phyloP scores from a whole-genome alignment of 2,113 vertebrate species.

The Tragelaphus imberbis region DNA sequence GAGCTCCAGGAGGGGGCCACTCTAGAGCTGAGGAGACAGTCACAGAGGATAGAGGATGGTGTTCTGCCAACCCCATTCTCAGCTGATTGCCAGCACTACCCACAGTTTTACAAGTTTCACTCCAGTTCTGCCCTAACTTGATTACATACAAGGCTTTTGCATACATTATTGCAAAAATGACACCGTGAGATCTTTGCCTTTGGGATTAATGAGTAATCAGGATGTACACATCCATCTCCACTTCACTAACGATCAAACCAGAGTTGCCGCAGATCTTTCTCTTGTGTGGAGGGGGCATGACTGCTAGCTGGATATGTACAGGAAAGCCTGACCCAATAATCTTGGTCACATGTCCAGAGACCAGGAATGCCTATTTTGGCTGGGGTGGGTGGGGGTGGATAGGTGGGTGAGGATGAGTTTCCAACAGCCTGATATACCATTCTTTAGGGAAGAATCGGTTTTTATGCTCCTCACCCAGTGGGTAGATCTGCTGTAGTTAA shows the following conservation, averaged over 20 bases:
- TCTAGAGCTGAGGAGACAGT: background rate
- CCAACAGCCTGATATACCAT: background rate
- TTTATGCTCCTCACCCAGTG: background rate
- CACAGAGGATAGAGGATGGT: background rate
- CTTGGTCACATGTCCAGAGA: background rate
- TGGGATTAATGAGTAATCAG: conserved; percentile 51
- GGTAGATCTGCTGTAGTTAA: background rate
- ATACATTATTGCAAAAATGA: conserved; percentile 13
- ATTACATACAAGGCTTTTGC: conserved; percentile 11
- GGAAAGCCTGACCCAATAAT: background rate
- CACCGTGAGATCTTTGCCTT: conserved; percentile 42
- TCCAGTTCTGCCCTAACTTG: conserved; percentile 38
- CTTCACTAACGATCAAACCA: background rate
- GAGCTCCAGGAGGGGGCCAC: background rate
- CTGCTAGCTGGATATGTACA: background rate
- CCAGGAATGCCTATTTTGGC: background rate
- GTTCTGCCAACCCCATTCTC: background rate
- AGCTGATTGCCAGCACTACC: background rate
- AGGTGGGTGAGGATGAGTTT: background rate
- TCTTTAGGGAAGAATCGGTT: background rate
- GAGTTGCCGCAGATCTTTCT: background rate
- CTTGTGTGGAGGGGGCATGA: background rate
- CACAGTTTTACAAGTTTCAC: background rate
- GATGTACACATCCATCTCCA: background rate
- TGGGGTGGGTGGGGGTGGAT: background rate